A percentile compares a stretch with the other conserved stretches of the same genome.
These are phyloP conservation scores for Alligator mississippiensis DNA, from an alignment of 2,113 vertebrate species.

Conservation along the genomic window DNA sequence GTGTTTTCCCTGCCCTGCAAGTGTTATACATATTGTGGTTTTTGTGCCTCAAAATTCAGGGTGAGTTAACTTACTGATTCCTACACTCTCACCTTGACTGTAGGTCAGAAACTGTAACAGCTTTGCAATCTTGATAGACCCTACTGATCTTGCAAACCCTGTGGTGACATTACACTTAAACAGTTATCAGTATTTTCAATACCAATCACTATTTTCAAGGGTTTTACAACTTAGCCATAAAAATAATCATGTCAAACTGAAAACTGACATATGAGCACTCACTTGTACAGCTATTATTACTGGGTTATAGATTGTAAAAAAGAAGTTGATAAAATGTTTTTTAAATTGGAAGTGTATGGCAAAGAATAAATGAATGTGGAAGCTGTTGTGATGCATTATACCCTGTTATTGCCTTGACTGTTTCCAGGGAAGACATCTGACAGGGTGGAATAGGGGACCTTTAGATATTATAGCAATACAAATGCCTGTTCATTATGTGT, in stretches of 20 bases:
- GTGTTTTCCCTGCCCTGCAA: neutral
- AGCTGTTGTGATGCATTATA: neutral
- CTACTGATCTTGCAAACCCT: constrained; percentile 2
- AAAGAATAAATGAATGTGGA: neutral
- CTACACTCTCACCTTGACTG: neutral
- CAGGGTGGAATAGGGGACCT: neutral
- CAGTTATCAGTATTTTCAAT: constrained; percentile 39
- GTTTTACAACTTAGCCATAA: neutral
- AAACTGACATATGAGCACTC: neutral
- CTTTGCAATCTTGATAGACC: neutral
- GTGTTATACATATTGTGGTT: neutral
- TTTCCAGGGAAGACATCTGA: neutral
- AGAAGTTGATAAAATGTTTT: neutral
- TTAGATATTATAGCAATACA: neutral
- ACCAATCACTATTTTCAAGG: neutral
- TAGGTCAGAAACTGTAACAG: neutral
- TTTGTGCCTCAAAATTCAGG: neutral
- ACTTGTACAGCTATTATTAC: neutral
- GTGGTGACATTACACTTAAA: neutral
- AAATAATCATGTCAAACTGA: neutral
- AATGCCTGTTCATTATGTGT: neutral
- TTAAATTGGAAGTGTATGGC: neutral
- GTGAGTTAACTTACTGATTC: neutral
- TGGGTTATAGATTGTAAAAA: neutral
- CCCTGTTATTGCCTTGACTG: neutral